Evolutionary conservation across 92 coral and sea anemone species (phyloP), one percentile per base, ranked within the genome.

Genomic region (Blastomussa wellsi): DNA sequence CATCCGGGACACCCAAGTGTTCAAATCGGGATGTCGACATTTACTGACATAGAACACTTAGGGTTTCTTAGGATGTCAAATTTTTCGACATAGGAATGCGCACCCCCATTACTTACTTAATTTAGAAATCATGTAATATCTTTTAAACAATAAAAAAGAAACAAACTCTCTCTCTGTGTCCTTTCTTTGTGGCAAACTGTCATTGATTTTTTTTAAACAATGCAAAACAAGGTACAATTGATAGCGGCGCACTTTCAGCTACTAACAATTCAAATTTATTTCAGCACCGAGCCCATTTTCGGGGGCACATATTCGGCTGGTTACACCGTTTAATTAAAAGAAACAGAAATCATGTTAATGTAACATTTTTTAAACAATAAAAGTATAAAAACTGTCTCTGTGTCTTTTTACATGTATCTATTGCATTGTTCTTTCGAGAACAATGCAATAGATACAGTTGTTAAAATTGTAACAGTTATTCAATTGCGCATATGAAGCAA

Each of bases 41-140:
- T 74, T 44, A 74, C 19, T 39, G 78, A 53, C 66, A 53, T 41
- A 49, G 80, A 76, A 76, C 80, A 76, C 66, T 76, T 28, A 36
- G 17, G 80, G 80, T 49, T 76, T 74, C 66, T 28, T 24, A 16
- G 37, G 81, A 53, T 57, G 66, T 64, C 49, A 7, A 55, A 77
- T 52, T 77, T 35, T 77, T 77, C 48, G n/a, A 53, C 13, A 14
- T 77, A 55, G 81, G 81, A 52, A 60, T n/a, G 80, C 70, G 39
- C 47, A 19, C 28, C 48, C 37, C 70, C n/a, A n/a, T n/a, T n/a
- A n/a, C n/a, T n/a, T n/a, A n/a, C 48, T 35, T 19, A 57, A 19
- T 57, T 57, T 19, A 66, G 71, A 37, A 66, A 3, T 8, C 35
- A 66, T 66, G 71, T 66, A 67, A 67, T 13, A 31, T 29, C 10